Evolutionary conservation across 2,888 invertebrate species (phyloP).

Genomic region (Stegophylla sp.): DNA sequence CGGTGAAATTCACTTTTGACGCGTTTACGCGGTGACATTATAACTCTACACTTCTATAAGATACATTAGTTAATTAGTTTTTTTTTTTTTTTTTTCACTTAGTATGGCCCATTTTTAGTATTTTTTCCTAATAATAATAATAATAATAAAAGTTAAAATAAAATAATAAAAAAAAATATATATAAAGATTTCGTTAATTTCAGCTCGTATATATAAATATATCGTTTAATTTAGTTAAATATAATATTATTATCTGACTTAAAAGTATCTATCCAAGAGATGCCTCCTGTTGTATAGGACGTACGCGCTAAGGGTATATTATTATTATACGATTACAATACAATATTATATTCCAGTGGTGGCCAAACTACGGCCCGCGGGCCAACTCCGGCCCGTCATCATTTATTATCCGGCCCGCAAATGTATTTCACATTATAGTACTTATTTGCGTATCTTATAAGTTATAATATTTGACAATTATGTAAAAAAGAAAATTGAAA

Average conservation of each 20-base stretch:
- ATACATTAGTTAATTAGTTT: neutral
- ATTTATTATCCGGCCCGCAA: too few relatives aligned
- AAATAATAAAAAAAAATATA: too few relatives aligned
- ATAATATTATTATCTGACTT: neutral
- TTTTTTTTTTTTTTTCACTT: neutral
- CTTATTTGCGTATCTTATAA: too few relatives aligned
- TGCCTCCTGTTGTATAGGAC: neutral
- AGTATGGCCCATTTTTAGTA: slow-evolving; percentile 35
- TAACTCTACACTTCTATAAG: neutral
- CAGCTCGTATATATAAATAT: neutral
- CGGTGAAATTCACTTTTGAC: too few relatives aligned
- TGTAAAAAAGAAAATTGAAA: too few relatives aligned
- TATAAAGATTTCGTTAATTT: slow-evolving; percentile 18
- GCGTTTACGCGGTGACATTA: too few relatives aligned
- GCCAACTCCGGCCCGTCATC: too few relatives aligned
- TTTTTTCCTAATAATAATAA: slow-evolving; percentile 20
- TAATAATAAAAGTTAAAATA: neutral
- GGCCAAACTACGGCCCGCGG: too few relatives aligned
- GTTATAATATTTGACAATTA: too few relatives aligned
- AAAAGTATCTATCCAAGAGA: neutral
- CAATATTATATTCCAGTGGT: too few relatives aligned
- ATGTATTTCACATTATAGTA: too few relatives aligned
- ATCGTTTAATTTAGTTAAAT: neutral
- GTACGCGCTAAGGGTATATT: neutral
- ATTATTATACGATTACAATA: too few relatives aligned